phyloP scores from a whole-genome alignment of 2,113 vertebrate genomes.

The Cinclus mexicanus region DNA sequence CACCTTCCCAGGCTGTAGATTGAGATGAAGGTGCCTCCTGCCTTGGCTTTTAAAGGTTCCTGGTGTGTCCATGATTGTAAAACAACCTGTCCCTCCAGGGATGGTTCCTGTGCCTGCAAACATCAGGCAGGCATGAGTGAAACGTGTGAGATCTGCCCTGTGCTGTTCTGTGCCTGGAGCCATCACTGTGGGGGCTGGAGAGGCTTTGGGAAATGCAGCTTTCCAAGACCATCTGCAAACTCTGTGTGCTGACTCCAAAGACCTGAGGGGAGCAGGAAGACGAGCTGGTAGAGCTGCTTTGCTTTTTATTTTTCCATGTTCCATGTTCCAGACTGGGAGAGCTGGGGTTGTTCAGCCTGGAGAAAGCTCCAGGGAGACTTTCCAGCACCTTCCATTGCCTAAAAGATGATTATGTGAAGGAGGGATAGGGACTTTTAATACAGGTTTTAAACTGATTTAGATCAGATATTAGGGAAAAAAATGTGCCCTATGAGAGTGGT shows the following conservation, averaged over 20 bases:
- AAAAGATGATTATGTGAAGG: neutral
- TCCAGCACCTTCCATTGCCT: neutral
- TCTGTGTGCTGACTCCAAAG: neutral
- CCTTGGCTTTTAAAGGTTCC: neutral
- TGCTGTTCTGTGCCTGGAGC: neutral
- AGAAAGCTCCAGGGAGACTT: neutral
- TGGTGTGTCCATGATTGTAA: neutral
- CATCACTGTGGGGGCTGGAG: neutral
- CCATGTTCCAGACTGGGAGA: neutral
- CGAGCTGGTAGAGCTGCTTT: neutral
- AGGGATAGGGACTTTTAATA: neutral
- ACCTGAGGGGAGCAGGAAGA: neutral
- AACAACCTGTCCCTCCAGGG: neutral
- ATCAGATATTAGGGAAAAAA: neutral
- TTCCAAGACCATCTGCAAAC: neutral
- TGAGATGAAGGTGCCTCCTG: neutral
- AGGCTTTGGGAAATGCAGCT: neutral
- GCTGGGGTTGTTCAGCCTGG: neutral
- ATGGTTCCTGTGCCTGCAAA: neutral
- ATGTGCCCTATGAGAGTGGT: accelerated
- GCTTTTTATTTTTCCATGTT: no score
- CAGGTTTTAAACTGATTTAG: neutral
- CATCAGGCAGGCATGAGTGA: neutral
- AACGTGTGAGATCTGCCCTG: neutral
- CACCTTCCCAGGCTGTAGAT: neutral